Conservation (phyloP, 1,140 invertebrate species). For the Pectinophora gossypiella region DNA sequence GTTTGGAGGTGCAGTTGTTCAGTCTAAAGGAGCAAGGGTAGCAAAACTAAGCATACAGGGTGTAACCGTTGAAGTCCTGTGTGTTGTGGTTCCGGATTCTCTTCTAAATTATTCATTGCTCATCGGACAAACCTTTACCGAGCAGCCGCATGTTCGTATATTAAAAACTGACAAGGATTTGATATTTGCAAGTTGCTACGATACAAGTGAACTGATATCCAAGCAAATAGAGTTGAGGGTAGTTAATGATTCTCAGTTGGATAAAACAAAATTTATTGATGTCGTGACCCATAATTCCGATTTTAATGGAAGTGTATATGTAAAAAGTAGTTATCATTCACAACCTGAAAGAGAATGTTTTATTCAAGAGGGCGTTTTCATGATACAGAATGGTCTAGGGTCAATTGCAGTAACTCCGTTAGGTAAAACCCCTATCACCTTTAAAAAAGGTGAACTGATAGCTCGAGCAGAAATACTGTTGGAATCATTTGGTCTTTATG, state of each 20-base stretch:
- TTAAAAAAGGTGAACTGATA: slow-evolving; percentile 2
- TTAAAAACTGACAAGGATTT: slow-evolving; percentile 5
- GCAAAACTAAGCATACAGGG: slow-evolving; percentile 1
- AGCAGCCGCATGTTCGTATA: slow-evolving; percentile 7
- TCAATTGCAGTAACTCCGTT: neutral
- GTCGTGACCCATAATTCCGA: neutral
- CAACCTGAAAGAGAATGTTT: slow-evolving; percentile 6
- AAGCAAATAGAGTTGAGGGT: neutral
- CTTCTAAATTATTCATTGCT: slow-evolving; percentile 3
- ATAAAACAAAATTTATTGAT: neutral
- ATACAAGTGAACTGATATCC: neutral
- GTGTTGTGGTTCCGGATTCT: slow-evolving; percentile 2
- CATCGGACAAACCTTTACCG: slow-evolving; percentile 5
- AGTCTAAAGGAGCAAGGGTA: neutral
- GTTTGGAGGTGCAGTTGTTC: slow-evolving; percentile 4
- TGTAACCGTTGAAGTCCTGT: slow-evolving; percentile 3
- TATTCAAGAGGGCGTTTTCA: slow-evolving; percentile 2
- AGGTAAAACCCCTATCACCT: neutral
- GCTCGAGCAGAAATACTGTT: slow-evolving; percentile 2
- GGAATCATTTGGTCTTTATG: slow-evolving; percentile 1
- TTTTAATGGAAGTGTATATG: slow-evolving; percentile 1
- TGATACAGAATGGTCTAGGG: neutral
- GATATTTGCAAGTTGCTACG: slow-evolving; percentile 1
- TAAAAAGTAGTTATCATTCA: neutral
- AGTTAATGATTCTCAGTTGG: neutral